phyloP scores from a whole-genome alignment of 2,797 vertebrate species.

The Peromyscus aztecus region DNA sequence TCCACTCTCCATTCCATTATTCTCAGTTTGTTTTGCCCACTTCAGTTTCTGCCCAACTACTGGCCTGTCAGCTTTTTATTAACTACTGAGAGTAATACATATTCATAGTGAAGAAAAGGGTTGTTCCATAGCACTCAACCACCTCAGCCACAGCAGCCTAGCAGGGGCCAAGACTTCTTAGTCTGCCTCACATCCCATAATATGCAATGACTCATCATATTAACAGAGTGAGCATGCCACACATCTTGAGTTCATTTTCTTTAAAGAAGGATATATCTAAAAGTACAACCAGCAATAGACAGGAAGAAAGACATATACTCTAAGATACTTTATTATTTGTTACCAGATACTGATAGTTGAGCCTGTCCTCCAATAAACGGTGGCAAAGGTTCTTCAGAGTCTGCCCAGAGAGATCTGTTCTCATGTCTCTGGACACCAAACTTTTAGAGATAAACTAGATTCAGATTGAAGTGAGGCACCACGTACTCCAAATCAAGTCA shows the following conservation, averaged over 20 bases:
- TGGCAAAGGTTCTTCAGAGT: not conserved
- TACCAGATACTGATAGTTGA: not conserved
- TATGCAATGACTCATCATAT: slow-evolving; percentile 32
- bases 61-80: no score
- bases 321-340: not conserved
- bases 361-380: not conserved
- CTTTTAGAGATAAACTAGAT: not conserved
- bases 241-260: slow-evolving; percentile 13
- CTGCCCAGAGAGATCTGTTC: not conserved
- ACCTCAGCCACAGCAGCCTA: not conserved
- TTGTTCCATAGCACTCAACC: no score
- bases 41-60: no score
- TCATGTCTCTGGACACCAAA: not conserved
- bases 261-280: slow-evolving; percentile 28
- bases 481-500: not conserved
- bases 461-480: not conserved
- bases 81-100: no score
- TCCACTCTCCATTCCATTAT: no score
- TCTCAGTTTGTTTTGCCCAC: no score
- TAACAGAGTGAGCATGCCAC: not conserved
- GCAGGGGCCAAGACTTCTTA: not conserved
- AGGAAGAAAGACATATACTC: slow-evolving; percentile 1
- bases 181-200: not conserved
- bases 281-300: not conserved
- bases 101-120: no score